Evolutionary conservation across 2,113 vertebrate genomes (phyloP).

Genomic region (Cyanoramphus novaezelandiae): DNA sequence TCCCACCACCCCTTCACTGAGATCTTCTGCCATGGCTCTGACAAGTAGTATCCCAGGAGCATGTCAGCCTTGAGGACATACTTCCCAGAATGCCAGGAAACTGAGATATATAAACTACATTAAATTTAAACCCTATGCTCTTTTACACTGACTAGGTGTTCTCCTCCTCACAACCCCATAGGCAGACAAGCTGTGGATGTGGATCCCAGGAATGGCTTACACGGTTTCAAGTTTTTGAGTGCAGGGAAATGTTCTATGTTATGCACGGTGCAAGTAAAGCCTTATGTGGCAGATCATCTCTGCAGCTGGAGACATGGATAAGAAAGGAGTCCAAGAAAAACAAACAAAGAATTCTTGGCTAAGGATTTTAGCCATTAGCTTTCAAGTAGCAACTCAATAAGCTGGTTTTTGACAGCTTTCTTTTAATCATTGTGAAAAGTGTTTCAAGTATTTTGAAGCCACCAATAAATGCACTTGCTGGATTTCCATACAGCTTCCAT

Average conservation of each 20-base stretch:
- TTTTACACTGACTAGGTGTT: background rate
- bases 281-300: background rate
- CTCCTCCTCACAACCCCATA: background rate
- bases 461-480: background rate
- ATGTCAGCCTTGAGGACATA: background rate
- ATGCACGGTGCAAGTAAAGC: fast-evolving
- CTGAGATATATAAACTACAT: background rate
- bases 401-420: background rate
- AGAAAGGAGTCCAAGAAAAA: background rate
- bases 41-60: background rate
- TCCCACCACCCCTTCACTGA: background rate
- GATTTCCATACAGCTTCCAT: conserved; percentile 1
- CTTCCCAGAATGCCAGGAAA: background rate
- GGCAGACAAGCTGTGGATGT: background rate
- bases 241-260: background rate
- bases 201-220: background rate
- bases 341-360: background rate
- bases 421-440: conserved; percentile 25
- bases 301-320: background rate
- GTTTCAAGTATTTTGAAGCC: background rate
- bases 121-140: background rate
- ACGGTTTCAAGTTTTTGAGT: background rate
- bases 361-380: background rate
- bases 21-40: background rate
- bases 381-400: background rate